Evolutionary conservation across 2,113 vertebrate species (phyloP).

Genomic region (Lepus americanus): DNA sequence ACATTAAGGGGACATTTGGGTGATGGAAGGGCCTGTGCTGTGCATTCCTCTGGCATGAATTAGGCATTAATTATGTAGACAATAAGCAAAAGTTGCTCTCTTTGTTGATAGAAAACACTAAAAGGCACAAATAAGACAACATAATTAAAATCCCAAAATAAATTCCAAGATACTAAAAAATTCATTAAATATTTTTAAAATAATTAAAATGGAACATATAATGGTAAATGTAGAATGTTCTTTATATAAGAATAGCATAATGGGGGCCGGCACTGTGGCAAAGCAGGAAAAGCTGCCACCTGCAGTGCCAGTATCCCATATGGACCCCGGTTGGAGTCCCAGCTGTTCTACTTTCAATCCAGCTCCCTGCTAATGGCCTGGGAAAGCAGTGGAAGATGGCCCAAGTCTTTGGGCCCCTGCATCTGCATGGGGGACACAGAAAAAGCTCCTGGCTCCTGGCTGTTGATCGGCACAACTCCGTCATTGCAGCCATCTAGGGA

Average conservation of each 20-base stretch:
- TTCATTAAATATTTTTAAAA: conserved; percentile 27
- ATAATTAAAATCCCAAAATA: background rate
- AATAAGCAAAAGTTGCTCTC: background rate
- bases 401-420: no score
- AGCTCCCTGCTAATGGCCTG: no score
- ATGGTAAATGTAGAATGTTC: background rate
- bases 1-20: background rate
- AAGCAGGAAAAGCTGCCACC: no score
- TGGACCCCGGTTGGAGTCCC: no score
- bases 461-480: no score
- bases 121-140: background rate
- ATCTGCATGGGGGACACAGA: no score
- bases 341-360: no score
- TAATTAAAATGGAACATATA: background rate
- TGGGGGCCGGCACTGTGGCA: background rate
- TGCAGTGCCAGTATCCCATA: no score
- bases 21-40: background rate
- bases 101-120: background rate
- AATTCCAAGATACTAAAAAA: conserved; percentile 22
- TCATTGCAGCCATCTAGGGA: no score
- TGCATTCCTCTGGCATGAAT: background rate
- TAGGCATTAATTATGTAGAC: background rate
- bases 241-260: background rate
- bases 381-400: no score
- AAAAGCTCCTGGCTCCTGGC: no score